Base-by-base conservation (phyloP, 1,140 invertebrate species). In the Macrosteles quadrilineatus region DNA sequence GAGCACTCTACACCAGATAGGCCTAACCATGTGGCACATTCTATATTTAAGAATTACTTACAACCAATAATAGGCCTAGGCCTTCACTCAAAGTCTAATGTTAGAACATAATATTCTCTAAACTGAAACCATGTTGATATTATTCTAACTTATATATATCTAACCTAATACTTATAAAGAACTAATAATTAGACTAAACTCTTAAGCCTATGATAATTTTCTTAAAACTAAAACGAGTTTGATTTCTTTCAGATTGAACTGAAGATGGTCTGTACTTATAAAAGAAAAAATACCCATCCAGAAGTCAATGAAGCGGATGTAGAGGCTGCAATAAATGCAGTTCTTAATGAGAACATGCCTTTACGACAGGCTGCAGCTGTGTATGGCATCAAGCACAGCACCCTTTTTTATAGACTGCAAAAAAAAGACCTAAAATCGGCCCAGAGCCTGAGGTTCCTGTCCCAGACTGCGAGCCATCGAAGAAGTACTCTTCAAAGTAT, bases 341-440 rank as follows among this genome's bases (percentile, higher is more conserved):
- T 53, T 53, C 4, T 53, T 25, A 53, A 53, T 53, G 47, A 53
- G 4, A 4, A 53, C 3, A 53, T 53, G 47, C 47, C 47, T 25
- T n/a, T 53, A 53, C 4, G 47, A 53, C 47, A 53, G n/a, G 23
- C 47, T 53, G 47, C 47, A 53, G 47, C 47, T 53, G 47, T 53
- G 3, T 53, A 53, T 53, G 47, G 47, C n/a, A 25, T 53, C 3
- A 53, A 53, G n/a, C 47, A 53, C n/a, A 53, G 4, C 4, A 53
- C 47, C 4, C 47, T 53, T 53, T 53, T 53, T 53, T 53, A 25
- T 53, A 53, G 47, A 53, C 3, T 53, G 17, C 47, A 53, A 25
- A 53, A 53, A 53, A 53, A n/a, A 53, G n/a, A n/a, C 47, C 47
- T 53, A 53, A 53, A 53, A 4, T 25, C 6, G 25, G 25, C 25